A percentile compares a stretch with the other conserved stretches of the same genome.
phyloP scores from a whole-genome alignment of 2,888 invertebrate genomes.

The Macrophya alboannulata region DNA sequence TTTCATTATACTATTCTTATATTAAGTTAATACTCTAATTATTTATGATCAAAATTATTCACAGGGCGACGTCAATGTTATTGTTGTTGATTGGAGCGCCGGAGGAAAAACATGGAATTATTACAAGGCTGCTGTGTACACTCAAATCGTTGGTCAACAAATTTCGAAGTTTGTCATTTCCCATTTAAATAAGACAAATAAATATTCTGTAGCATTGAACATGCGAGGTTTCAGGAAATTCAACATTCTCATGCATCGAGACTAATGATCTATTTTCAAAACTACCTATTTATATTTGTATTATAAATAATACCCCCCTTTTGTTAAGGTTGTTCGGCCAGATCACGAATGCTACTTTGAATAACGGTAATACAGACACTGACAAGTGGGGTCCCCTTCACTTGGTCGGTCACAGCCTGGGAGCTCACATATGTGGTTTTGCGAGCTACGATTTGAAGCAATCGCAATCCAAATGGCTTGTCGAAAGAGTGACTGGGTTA shows the following conservation, averaged over 20 bases:
- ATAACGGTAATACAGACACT: conserved; percentile 73
- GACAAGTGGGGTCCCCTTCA: conserved; percentile 78
- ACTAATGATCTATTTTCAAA: not conserved
- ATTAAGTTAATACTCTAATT: not conserved
- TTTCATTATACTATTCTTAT: not conserved
- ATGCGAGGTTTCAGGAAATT: not conserved
- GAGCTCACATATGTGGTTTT: conserved; percentile 84
- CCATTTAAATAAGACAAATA: not conserved
- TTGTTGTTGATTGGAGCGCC: conserved; percentile 85
- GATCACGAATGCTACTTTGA: conserved; percentile 79
- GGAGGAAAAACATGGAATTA: conserved; percentile 85
- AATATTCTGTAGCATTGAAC: not conserved
- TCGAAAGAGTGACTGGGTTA: conserved; percentile 80
- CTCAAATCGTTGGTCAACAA: conserved; percentile 82
- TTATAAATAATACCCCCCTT: conserved; percentile 18
- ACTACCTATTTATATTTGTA: not conserved
- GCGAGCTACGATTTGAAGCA: conserved; percentile 81
- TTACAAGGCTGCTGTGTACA: conserved; percentile 83
- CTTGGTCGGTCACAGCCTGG: conserved; percentile 85
- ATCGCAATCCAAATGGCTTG: conserved; percentile 72
- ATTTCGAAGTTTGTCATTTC: conserved; percentile 79
- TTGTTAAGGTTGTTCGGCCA: conserved; percentile 81
- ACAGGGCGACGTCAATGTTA: conserved; percentile 84
- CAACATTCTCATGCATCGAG: not conserved
- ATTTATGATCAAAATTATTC: not conserved